phyloP scores from a whole-genome alignment of 2,113 vertebrate genomes.

The Oenanthe melanoleuca region DNA sequence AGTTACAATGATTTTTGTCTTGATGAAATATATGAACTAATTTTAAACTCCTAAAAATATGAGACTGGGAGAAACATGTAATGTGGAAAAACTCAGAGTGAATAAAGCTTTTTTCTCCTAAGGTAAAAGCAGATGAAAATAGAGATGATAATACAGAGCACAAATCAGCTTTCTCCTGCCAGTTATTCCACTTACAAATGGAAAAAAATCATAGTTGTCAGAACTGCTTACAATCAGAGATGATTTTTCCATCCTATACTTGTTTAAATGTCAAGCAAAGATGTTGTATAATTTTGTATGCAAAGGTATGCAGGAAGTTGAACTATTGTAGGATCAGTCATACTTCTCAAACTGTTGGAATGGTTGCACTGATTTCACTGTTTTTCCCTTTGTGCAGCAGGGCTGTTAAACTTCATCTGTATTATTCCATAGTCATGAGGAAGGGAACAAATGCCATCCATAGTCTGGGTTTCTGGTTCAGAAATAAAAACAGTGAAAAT shows the following conservation, averaged over 20 bases:
- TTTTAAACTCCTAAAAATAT: slow-evolving; percentile 6
- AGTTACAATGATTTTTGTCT: background rate
- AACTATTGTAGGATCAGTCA: background rate
- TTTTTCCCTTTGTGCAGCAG: background rate
- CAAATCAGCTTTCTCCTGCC: background rate
- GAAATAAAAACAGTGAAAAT: background rate
- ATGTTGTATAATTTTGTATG: background rate
- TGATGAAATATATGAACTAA: background rate
- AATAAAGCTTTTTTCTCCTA: background rate
- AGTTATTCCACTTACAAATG: background rate
- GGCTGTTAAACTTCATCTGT: background rate
- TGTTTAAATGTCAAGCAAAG: background rate
- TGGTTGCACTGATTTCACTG: background rate
- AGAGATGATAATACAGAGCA: background rate
- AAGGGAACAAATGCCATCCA: background rate
- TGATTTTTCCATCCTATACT: background rate
- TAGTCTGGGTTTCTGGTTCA: background rate
- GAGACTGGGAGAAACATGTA: background rate
- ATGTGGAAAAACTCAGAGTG: slow-evolving; percentile 21
- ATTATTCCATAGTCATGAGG: background rate
- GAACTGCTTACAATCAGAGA: background rate
- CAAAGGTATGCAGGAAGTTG: background rate
- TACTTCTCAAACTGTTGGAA: background rate
- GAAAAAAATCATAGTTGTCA: background rate
- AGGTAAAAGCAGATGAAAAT: slow-evolving; percentile 23